Evolutionary conservation across 2,888 invertebrate species (phyloP), one percentile per base, ranked within the genome.

Genomic region (Dynastes hyllus): DNA sequence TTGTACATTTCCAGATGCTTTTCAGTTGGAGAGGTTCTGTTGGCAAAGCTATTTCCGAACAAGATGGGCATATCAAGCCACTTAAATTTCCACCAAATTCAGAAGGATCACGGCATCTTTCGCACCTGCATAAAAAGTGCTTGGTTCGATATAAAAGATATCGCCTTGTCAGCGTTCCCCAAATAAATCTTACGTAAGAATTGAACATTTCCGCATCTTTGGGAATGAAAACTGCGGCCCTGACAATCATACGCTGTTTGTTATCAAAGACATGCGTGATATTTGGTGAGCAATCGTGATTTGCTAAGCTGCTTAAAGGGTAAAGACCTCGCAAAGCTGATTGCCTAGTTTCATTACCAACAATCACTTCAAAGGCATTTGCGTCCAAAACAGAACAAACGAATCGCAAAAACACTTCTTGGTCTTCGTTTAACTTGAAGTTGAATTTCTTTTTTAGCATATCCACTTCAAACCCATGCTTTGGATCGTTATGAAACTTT

Each of bases 201-300:
- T 93, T 92, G 70, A 92, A 92, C 80, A 95, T 91, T 88, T 94
- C 94, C 9, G 90, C 87, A 29, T 92, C 93, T 78, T 91, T 90
- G 67, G 87, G 86, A 80, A 95, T 94, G 6, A 90, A 89, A 78
- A 90, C 90, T 0, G 92, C 89, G 1, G 94, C 93, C 85, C 90
- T 91, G 0, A 93, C 90, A 40, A 91, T 89, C 91, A 94, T 92
- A 83, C 90, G 89, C 76, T 90, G 90, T 58, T 92, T 87, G 0
- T 85, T 86, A 83, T 93, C 92, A 83, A 92, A 94, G 73, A 90
- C 90, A 83, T 93, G 92, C 70, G 91, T 90, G 0, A 93, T 92
- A 85, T 95, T 95, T 4, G 95, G 92, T 37, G 90, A 88, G 85
- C 95, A 95, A 78, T 89, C 90, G 86, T 95, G 95, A 88, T 95